Conservation (phyloP, 1,140 invertebrate genomes). For the Oryctes rhinoceros region DNA sequence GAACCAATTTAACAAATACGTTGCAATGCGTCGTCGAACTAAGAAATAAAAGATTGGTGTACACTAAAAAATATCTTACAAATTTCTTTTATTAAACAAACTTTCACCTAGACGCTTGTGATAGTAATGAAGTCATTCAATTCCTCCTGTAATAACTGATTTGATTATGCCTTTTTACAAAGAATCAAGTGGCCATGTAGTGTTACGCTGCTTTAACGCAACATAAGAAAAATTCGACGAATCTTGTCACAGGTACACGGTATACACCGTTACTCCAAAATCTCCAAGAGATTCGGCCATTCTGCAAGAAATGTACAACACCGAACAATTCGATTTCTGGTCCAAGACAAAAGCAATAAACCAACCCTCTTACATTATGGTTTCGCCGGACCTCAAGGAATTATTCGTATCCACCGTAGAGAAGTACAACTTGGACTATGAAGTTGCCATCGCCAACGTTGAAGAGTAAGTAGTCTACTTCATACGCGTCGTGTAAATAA, state of each 20-base stretch:
- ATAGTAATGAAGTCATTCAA: too few relatives aligned
- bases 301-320: neutral
- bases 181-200: too few relatives aligned
- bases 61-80: too few relatives aligned
- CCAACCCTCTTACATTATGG: slow-evolving; percentile 25
- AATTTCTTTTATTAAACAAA: too few relatives aligned
- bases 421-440: slow-evolving; percentile 42
- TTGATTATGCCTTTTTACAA: too few relatives aligned
- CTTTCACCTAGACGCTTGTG: too few relatives aligned
- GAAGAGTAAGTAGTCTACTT: slow-evolving; percentile 44
- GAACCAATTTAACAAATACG: neutral
- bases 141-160: too few relatives aligned
- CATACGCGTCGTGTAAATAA: neutral
- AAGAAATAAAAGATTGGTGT: too few relatives aligned
- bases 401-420: slow-evolving; percentile 44
- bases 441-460: slow-evolving; percentile 46
- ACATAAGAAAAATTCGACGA: too few relatives aligned
- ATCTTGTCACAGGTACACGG: neutral
- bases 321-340: slow-evolving; percentile 32
- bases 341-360: slow-evolving; percentile 26
- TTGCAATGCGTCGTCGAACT: neutral
- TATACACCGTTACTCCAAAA: neutral
- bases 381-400: slow-evolving; percentile 45
- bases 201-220: too few relatives aligned
- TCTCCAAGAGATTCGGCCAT: neutral